Evolutionary conservation across 2,797 vertebrate species (phyloP).

Genomic region (Nyctalus aviator): DNA sequence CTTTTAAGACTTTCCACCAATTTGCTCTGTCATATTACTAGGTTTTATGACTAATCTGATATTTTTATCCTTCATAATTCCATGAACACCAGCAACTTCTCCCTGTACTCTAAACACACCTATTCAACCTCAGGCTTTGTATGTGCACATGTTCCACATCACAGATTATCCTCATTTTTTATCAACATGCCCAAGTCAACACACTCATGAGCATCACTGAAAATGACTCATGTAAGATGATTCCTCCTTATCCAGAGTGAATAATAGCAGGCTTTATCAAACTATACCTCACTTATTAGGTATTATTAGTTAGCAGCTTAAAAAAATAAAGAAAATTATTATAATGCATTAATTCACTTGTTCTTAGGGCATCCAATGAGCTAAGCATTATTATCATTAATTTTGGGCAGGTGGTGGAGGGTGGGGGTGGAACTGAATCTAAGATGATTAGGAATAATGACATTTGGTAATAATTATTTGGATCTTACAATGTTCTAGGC

Average conservation of each 20-base stretch:
- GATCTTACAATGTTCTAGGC: not conserved
- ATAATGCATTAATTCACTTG: not conserved
- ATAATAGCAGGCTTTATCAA: not conserved
- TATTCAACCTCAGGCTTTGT: not conserved
- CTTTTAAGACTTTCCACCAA: not conserved
- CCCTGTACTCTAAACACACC: not conserved
- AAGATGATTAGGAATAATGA: not conserved
- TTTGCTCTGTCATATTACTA: not conserved
- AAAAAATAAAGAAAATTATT: not conserved
- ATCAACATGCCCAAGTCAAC: not conserved
- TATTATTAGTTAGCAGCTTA: not conserved
- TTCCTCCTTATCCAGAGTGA: not conserved
- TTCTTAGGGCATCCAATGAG: not conserved
- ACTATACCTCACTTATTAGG: not conserved
- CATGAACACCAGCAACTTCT: not conserved
- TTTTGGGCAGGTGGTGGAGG: too few relatives aligned
- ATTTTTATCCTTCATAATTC: not conserved
- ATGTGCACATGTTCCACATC: not conserved
- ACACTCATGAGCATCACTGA: not conserved
- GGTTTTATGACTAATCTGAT: not conserved
- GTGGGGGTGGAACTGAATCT: too few relatives aligned
- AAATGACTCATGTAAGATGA: not conserved
- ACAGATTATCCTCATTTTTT: not conserved
- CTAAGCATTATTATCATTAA: not conserved
- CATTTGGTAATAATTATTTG: not conserved